Percentiles rank a stretch among this genome's conserved stretches.
Evolutionary conservation across 2,797 vertebrate genomes (phyloP).

Genomic region (Melanotaenia maccullochi): DNA sequence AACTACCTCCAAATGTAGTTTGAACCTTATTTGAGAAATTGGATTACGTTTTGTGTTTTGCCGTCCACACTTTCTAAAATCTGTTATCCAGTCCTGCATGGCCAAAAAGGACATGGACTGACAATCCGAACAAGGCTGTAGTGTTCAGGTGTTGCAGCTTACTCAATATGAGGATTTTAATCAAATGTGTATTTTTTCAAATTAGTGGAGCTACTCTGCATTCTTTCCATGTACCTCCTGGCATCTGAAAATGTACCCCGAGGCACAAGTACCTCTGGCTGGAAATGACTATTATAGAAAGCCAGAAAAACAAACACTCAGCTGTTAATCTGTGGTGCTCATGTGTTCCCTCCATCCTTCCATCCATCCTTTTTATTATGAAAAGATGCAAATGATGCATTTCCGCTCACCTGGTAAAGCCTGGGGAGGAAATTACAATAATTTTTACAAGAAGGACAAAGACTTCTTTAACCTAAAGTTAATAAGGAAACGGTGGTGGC

Average conservation of each 20-base stretch:
- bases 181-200: constrained; percentile 27
- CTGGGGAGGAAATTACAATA: constrained; percentile 53
- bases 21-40: constrained; percentile 1
- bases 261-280: constrained; percentile 15
- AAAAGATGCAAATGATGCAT: constrained; percentile 40
- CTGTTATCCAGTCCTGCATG: background rate
- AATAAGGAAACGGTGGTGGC: constrained; percentile 11
- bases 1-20: background rate
- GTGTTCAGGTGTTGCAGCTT: constrained; percentile 23
- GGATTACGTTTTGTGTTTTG: background rate
- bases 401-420: constrained; percentile 54
- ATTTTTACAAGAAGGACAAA: constrained; percentile 46
- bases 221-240: constrained; percentile 22
- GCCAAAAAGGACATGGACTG: constrained; percentile 3
- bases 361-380: constrained; percentile 16
- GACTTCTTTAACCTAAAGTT: constrained; percentile 34
- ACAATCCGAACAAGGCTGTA: background rate
- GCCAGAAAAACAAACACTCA: constrained; percentile 51
- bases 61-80: background rate
- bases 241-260: constrained; percentile 14
- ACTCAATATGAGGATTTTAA: constrained; percentile 25
- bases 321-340: constrained; percentile 11
- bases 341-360: constrained; percentile 10
- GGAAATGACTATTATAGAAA: constrained; percentile 14
- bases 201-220: constrained; percentile 25